phyloP scores from a whole-genome alignment of 2,113 vertebrate species.

The Ciconia maguari region DNA sequence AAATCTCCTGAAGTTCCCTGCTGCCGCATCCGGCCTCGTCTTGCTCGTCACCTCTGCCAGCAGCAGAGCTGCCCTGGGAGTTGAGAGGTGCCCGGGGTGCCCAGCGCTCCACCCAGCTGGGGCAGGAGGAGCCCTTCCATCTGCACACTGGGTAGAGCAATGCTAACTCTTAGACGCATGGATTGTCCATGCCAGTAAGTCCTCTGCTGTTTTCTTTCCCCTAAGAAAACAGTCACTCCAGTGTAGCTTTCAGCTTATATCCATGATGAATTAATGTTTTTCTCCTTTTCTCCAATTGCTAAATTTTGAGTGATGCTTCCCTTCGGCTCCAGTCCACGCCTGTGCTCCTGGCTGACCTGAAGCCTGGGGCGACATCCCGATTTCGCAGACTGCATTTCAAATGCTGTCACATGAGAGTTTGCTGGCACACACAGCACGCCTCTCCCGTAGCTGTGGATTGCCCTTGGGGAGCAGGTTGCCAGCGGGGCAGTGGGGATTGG shows the following conservation, averaged over 20 bases:
- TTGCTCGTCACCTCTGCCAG: not conserved
- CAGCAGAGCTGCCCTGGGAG: not conserved
- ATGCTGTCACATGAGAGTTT: not conserved
- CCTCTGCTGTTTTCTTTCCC: not conserved
- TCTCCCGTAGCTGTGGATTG: not conserved
- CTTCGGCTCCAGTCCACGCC: not conserved
- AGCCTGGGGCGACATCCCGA: not conserved
- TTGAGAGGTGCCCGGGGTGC: not conserved
- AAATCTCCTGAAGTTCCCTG: not conserved
- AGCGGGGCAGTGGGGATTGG: too few relatives aligned
- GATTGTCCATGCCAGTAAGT: not conserved
- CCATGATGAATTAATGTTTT: not conserved
- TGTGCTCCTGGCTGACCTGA: not conserved
- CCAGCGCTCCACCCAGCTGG: rapidly evolving
- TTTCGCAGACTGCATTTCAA: not conserved
- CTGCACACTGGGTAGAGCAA: not conserved
- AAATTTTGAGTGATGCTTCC: not conserved
- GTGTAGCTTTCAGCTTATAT: not conserved
- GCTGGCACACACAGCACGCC: not conserved
- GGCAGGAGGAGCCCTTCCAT: not conserved
- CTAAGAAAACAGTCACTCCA: not conserved
- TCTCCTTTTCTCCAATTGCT: not conserved
- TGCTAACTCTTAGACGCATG: rapidly evolving
- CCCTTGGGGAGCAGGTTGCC: rapidly evolving
- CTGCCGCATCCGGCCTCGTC: not conserved